Evolutionary conservation across 2,888 invertebrate species (phyloP).

Genomic region (Drosophila histrio): DNA sequence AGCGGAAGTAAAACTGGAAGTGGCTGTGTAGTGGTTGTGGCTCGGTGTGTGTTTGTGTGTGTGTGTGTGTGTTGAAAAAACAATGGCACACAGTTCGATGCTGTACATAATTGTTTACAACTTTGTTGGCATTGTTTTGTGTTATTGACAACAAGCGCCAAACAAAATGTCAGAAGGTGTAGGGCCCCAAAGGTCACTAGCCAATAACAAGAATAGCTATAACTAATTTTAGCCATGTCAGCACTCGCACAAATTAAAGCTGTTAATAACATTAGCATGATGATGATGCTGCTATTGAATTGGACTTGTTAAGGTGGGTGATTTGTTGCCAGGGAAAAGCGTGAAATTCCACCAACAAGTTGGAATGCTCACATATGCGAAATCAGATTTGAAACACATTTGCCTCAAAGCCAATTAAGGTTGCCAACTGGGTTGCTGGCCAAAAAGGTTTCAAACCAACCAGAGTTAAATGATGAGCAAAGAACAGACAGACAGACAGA

Average conservation of each 20-base stretch:
- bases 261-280: slow-evolving; percentile 20
- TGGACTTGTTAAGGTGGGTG: background rate
- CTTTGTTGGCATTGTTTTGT: slow-evolving; percentile 19
- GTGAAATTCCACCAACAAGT: slow-evolving; percentile 13
- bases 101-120: slow-evolving; percentile 53
- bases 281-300: background rate
- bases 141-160: slow-evolving; percentile 13
- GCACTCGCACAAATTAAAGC: slow-evolving; percentile 31
- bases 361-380: slow-evolving; percentile 39
- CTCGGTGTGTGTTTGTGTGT: slow-evolving; percentile 3
- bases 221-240: background rate
- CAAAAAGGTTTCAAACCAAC: slow-evolving; percentile 56
- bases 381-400: slow-evolving; percentile 59
- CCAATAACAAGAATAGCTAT: background rate
- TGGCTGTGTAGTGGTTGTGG: slow-evolving; percentile 28
- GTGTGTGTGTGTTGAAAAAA: slow-evolving; percentile 20
- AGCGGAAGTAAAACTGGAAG: slow-evolving; percentile 39
- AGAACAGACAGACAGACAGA: background rate
- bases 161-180: background rate
- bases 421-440: slow-evolving; percentile 30
- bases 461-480: slow-evolving; percentile 6
- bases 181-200: slow-evolving; percentile 32
- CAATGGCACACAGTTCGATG: slow-evolving; percentile 24
- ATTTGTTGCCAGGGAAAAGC: slow-evolving; percentile 4
- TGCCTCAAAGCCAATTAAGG: slow-evolving; percentile 71